Evolutionary conservation across 2,113 vertebrate genomes (phyloP).

Genomic region (Neodon shergylaensis): DNA sequence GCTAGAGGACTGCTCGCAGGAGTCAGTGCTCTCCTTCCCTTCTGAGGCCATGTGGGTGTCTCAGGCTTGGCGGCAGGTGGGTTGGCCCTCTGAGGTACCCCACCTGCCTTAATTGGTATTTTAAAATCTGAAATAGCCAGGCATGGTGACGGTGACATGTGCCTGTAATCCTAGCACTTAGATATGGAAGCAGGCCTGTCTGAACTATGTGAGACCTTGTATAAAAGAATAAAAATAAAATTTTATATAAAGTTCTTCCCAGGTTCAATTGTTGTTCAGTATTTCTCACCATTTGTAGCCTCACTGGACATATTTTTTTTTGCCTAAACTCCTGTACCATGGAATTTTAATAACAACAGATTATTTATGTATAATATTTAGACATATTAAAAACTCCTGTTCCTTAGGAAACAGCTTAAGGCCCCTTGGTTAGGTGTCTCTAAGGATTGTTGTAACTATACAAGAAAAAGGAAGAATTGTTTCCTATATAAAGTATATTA

Average conservation of each 20-base stretch:
- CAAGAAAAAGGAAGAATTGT: not conserved
- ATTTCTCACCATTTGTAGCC: not conserved
- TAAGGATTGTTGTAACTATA: not conserved
- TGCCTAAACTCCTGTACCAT: not conserved
- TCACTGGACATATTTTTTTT: not conserved
- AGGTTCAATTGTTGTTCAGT: not conserved
- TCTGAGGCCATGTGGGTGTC: not conserved
- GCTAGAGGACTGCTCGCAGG: not conserved
- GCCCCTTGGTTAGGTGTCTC: not conserved
- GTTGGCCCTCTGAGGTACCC: not conserved
- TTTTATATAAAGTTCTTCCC: not conserved
- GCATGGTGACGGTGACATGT: not conserved
- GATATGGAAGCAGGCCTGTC: not conserved
- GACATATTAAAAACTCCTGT: not conserved
- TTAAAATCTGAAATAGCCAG: not conserved
- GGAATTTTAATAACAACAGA: not conserved
- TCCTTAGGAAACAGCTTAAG: not conserved
- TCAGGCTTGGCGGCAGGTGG: not conserved
- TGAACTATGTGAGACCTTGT: not conserved
- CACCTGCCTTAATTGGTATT: not conserved
- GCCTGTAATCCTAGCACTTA: not conserved
- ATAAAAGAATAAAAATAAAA: slow-evolving; percentile 6
- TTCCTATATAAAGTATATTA: not conserved
- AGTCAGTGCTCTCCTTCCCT: not conserved
- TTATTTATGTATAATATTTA: not conserved